Evolutionary conservation across 2,113 vertebrate genomes (phyloP).

Genomic region (Xiphophorus couchianus): DNA sequence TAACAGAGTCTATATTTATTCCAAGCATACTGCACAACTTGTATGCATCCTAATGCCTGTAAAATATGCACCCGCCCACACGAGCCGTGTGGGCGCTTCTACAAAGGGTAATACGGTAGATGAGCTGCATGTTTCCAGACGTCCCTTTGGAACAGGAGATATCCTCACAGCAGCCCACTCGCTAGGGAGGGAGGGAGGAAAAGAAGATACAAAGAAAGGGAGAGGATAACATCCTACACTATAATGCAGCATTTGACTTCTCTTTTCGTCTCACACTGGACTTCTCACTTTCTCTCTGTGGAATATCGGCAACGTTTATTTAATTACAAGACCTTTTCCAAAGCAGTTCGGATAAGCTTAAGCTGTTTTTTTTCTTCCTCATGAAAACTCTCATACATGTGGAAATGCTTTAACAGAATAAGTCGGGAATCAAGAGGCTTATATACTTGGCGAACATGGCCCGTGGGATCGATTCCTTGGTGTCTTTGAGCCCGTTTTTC

Average conservation of each 20-base stretch:
- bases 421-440: slow-evolving; percentile 9
- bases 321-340: neutral
- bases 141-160: slow-evolving; percentile 79
- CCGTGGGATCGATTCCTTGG: slow-evolving; percentile 83
- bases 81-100: slow-evolving; percentile 80
- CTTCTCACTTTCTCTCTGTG: slow-evolving; percentile 22
- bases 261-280: slow-evolving; percentile 39
- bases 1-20: slow-evolving; percentile 66
- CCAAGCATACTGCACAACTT: slow-evolving; percentile 44
- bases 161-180: slow-evolving; percentile 78
- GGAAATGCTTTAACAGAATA: slow-evolving; percentile 48
- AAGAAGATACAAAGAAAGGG: slow-evolving; percentile 45
- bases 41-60: slow-evolving; percentile 62
- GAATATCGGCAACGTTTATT: slow-evolving; percentile 15
- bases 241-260: slow-evolving; percentile 63
- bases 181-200: slow-evolving; percentile 46
- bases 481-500: slow-evolving; percentile 82
- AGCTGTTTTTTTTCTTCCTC: neutral
- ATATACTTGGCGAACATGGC: slow-evolving; percentile 79
- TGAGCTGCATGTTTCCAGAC: slow-evolving; percentile 82
- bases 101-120: slow-evolving; percentile 89
- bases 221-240: slow-evolving; percentile 60
- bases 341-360: neutral
- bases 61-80: slow-evolving; percentile 63
- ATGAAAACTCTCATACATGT: neutral